Conservation (phyloP, 1,140 invertebrate species). For the Philotrypesis tridentata region DNA sequence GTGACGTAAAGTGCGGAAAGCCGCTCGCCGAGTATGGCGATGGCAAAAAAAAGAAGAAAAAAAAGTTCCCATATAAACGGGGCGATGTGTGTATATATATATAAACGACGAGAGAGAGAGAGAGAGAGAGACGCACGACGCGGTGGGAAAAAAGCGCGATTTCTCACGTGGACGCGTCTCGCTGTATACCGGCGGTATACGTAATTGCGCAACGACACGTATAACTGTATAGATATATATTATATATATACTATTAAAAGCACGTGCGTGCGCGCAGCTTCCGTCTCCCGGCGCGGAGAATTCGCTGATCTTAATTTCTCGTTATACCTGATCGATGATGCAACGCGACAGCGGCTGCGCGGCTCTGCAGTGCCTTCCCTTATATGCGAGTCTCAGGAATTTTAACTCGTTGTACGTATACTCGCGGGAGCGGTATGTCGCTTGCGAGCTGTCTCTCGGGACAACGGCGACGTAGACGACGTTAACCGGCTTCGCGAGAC, state of each 20-base stretch:
- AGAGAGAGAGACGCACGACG: no score
- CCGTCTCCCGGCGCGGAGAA: slow-evolving; percentile 5
- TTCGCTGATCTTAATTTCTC: slow-evolving; percentile 47
- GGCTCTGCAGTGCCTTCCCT: background rate
- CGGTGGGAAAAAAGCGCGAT: background rate
- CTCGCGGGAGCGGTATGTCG: no score
- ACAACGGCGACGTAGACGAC: no score
- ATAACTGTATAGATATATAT: no score
- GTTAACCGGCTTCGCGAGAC: no score
- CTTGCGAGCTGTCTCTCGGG: no score
- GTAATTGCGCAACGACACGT: background rate
- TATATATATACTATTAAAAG: no score
- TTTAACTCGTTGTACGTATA: background rate
- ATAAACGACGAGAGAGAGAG: no score
- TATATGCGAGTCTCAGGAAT: background rate
- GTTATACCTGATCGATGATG: slow-evolving; percentile 26
- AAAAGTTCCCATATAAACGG: background rate
- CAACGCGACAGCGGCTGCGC: background rate
- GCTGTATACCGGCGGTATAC: background rate
- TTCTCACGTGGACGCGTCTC: background rate
- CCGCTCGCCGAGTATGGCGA: background rate
- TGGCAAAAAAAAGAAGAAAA: no score
- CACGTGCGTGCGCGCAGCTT: background rate
- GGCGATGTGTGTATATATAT: background rate
- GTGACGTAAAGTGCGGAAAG: background rate